A percentile compares a stretch with the other conserved stretches of the same genome.
phyloP scores from a whole-genome alignment of 2,888 invertebrate species.

The Andrena praecox region DNA sequence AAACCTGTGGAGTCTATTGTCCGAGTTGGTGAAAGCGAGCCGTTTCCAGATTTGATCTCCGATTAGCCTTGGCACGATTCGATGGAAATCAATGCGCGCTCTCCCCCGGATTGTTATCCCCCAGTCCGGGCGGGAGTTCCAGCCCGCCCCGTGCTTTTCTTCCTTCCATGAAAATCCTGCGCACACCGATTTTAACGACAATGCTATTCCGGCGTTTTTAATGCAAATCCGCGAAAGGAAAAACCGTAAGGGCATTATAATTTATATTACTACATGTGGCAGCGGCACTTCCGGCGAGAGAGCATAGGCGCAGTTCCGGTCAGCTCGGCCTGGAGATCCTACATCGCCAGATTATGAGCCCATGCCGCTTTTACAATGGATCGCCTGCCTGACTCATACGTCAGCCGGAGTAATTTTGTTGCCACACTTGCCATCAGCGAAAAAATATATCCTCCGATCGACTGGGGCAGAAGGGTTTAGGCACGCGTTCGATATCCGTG shows the following conservation, averaged over 20 bases:
- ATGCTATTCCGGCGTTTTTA: constrained; percentile 80
- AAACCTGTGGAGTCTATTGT: constrained; percentile 57
- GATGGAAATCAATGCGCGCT: constrained; percentile 55
- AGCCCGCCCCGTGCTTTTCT: constrained; percentile 57
- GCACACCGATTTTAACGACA: constrained; percentile 78
- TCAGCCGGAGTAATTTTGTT: constrained; percentile 79
- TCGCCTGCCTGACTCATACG: constrained; percentile 81
- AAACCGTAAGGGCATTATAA: constrained; percentile 84
- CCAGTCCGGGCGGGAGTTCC: not conserved
- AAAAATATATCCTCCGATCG: constrained; percentile 31
- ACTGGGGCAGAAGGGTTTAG: constrained; percentile 10
- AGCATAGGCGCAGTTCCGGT: constrained; percentile 85
- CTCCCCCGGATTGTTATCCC: constrained; percentile 8
- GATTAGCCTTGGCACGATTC: constrained; percentile 73
- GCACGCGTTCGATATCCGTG: constrained; percentile 38
- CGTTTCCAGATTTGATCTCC: constrained; percentile 64
- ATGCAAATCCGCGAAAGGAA: constrained; percentile 83
- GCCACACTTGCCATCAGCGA: constrained; percentile 58
- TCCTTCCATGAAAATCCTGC: constrained; percentile 79
- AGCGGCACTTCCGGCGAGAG: constrained; percentile 83
- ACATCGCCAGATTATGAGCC: constrained; percentile 84
- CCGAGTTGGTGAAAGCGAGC: constrained; percentile 67
- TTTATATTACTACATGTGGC: constrained; percentile 84
- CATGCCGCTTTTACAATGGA: constrained; percentile 81
- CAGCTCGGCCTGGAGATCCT: constrained; percentile 83